Conservation (phyloP, 2,888 invertebrate genomes). For the Patella depressa region DNA sequence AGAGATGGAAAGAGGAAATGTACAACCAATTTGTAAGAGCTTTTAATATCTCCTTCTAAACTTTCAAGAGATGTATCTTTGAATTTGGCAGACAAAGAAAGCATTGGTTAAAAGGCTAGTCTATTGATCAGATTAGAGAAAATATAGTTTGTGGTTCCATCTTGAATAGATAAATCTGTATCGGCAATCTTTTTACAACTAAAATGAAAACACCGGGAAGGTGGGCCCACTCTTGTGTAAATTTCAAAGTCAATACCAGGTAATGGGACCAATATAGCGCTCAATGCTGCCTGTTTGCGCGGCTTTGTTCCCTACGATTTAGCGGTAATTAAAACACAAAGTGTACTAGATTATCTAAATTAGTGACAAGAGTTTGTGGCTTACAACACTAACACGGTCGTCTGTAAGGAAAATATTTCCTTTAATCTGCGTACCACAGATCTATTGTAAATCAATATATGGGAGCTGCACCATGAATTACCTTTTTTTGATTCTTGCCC, state of each 20-base stretch:
- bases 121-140: constrained; percentile 16
- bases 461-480: no score
- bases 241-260: background rate
- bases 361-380: background rate
- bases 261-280: background rate
- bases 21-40: constrained; percentile 11
- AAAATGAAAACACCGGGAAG: background rate
- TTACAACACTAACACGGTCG: background rate
- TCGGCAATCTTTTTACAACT: no score
- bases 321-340: constrained; percentile 7
- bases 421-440: background rate
- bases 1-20: constrained; percentile 18
- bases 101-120: constrained; percentile 9
- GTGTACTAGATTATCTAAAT: background rate
- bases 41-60: background rate
- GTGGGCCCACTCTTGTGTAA: background rate
- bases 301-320: background rate
- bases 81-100: constrained; percentile 16
- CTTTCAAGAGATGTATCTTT: constrained; percentile 19
- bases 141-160: background rate
- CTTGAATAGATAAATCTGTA: background rate
- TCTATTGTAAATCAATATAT: no score
- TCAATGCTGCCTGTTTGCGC: background rate
- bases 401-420: background rate
- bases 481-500: no score